Evolutionary conservation across 2,797 vertebrate species (phyloP).

Genomic region (Betta splendens): DNA sequence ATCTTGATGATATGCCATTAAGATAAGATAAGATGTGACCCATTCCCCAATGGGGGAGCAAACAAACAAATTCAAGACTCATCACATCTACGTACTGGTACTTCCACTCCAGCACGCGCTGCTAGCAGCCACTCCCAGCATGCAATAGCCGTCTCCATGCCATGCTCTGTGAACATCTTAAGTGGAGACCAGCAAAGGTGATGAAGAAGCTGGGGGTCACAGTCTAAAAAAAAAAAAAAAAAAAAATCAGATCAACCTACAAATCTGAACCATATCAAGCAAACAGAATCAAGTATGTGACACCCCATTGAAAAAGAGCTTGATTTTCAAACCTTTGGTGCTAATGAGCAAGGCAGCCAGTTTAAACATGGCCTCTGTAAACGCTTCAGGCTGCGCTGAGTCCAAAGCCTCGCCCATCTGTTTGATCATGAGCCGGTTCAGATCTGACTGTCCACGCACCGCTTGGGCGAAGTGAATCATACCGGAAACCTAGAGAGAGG

Average conservation of each 20-base stretch:
- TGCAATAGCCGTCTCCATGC: constrained; percentile 93
- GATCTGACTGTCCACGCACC: constrained; percentile 85
- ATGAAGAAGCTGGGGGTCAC: constrained; percentile 92
- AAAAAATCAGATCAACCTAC: constrained; percentile 10
- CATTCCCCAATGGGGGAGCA: background rate
- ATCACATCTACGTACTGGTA: constrained; percentile 81
- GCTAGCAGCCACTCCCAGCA: constrained; percentile 99
- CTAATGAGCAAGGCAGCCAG: constrained; percentile 93
- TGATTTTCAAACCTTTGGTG: constrained; percentile 87
- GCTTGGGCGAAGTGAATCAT: constrained; percentile 92
- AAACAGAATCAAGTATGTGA: too few species aligned
- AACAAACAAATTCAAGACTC: background rate
- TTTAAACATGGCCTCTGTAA: constrained; percentile 96
- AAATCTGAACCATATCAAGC: background rate
- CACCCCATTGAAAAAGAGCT: background rate
- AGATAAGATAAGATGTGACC: too few species aligned
- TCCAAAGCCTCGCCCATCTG: constrained; percentile 89
- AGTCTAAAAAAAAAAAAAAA: constrained; percentile 78
- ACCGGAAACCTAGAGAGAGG: constrained; percentile 86
- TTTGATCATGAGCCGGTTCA: constrained; percentile 89
- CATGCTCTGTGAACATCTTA: constrained; percentile 93
- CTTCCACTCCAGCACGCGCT: constrained; percentile 90
- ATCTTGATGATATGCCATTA: rapidly evolving
- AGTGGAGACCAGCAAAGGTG: constrained; percentile 95
- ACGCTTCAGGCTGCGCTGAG: constrained; percentile 79